These are phyloP conservation scores for Chaetorhynchus papuensis DNA, from an alignment of 2,113 vertebrate species.

Conservation along the genomic window DNA sequence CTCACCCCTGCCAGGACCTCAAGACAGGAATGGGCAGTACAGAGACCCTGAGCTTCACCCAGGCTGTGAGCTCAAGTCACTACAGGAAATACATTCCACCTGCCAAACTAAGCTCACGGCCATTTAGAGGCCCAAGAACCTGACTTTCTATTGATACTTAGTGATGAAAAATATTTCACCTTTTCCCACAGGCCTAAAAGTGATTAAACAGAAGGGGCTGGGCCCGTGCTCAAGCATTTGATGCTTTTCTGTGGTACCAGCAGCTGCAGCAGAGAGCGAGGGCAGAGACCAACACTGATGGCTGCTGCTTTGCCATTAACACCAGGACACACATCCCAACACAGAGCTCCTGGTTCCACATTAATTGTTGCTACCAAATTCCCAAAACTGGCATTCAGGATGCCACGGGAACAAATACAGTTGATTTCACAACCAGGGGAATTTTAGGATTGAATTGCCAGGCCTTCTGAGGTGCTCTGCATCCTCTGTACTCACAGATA, in stretches of 20 bases:
- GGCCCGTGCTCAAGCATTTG: background rate
- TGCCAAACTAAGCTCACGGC: background rate
- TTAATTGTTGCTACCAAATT: background rate
- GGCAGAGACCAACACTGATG: background rate
- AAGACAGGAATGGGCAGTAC: background rate
- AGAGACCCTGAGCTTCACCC: background rate
- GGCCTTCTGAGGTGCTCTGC: background rate
- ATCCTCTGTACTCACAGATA: background rate
- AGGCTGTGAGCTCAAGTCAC: background rate
- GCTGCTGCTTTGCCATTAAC: background rate
- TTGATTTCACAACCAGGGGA: background rate
- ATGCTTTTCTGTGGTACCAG: background rate
- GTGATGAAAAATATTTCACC: background rate
- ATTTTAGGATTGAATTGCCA: background rate
- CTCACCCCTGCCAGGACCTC: background rate
- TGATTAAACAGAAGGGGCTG: background rate
- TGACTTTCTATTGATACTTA: background rate
- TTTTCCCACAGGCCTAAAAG: background rate
- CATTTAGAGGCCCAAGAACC: background rate
- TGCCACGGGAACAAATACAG: background rate
- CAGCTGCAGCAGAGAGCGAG: background rate
- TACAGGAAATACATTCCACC: background rate
- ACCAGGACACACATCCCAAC: background rate
- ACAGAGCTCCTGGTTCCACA: background rate
- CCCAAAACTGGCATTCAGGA: background rate